Evolutionary conservation across 2,113 vertebrate species (phyloP).

Genomic region (Catharus bicknelli): DNA sequence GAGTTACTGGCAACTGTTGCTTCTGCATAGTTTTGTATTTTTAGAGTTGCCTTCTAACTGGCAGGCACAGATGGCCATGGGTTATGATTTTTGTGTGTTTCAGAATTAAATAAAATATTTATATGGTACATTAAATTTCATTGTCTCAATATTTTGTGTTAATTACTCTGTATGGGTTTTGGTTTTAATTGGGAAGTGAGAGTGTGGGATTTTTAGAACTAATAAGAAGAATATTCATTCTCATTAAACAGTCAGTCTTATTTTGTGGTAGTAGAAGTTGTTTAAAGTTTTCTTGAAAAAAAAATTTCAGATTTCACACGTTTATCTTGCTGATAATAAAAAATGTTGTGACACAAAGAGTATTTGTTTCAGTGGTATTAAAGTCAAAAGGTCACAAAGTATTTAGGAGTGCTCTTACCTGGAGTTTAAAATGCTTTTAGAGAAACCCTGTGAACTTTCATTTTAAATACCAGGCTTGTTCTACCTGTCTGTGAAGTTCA

Average conservation of each 20-base stretch:
- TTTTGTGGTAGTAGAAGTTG: background rate
- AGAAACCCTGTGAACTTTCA: background rate
- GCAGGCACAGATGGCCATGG: slow-evolving; percentile 69
- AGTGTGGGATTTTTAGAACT: slow-evolving; percentile 15
- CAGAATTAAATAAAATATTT: slow-evolving; percentile 38
- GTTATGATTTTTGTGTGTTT: slow-evolving; percentile 46
- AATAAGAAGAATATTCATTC: background rate
- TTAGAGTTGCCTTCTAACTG: slow-evolving; percentile 67
- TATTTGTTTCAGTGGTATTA: background rate
- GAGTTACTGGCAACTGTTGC: slow-evolving; percentile 52
- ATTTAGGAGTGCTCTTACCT: background rate
- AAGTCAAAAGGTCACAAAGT: background rate
- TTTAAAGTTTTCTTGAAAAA: background rate
- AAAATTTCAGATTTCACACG: background rate
- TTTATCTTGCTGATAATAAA: background rate
- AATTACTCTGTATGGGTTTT: background rate
- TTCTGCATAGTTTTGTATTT: slow-evolving; percentile 68
- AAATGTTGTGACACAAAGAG: background rate
- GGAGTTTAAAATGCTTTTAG: background rate
- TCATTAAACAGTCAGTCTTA: background rate
- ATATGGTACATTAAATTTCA: slow-evolving; percentile 22
- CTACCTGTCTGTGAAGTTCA: background rate
- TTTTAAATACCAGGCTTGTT: background rate
- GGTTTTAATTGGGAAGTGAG: background rate
- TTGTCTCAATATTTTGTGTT: slow-evolving; percentile 24